Percentiles rank a stretch among this genome's conserved stretches.
Evolutionary conservation across 1,140 invertebrate genomes (phyloP).

Genomic region (Brachionus rubens): DNA sequence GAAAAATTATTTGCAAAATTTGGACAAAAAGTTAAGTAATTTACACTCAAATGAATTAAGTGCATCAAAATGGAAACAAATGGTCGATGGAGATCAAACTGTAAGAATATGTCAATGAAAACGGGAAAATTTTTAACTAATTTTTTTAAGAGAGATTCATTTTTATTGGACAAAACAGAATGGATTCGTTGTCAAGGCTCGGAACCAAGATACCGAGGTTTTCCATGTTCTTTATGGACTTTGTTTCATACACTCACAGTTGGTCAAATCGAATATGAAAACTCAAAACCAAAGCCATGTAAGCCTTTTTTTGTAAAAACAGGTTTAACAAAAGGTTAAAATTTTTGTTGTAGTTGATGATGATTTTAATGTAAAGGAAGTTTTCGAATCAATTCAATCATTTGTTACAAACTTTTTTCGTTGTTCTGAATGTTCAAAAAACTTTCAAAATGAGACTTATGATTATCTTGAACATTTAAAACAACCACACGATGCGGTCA

Average conservation of each 20-base stretch:
- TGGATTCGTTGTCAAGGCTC: conserved; percentile 48
- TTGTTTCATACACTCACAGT: conserved; percentile 48
- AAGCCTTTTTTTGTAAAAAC: not conserved
- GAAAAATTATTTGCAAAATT: conserved; percentile 17
- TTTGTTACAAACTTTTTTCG: conserved; percentile 91
- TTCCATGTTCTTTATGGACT: conserved; percentile 49
- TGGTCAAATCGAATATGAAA: not conserved
- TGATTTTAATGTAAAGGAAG: conserved; percentile 62
- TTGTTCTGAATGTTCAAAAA: conserved; percentile 78
- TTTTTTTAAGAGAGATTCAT: conserved; percentile 8
- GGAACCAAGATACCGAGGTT: conserved; percentile 46
- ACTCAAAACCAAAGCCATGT: not conserved
- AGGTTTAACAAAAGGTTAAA: not conserved
- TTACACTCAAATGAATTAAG: not conserved
- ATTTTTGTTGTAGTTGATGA: conserved; percentile 47
- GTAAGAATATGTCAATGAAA: too few relatives aligned
- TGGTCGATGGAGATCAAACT: not conserved
- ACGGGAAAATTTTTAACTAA: not conserved
- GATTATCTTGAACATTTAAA: conserved; percentile 69
- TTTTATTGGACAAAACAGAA: conserved; percentile 10
- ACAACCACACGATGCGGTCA: conserved; percentile 70
- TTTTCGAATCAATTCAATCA: conserved; percentile 76
- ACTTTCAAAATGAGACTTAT: conserved; percentile 71
- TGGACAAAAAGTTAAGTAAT: not conserved
- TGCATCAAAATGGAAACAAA: not conserved